Evolutionary conservation across 2,888 invertebrate species (phyloP).

Genomic region (Ceramica pisi): DNA sequence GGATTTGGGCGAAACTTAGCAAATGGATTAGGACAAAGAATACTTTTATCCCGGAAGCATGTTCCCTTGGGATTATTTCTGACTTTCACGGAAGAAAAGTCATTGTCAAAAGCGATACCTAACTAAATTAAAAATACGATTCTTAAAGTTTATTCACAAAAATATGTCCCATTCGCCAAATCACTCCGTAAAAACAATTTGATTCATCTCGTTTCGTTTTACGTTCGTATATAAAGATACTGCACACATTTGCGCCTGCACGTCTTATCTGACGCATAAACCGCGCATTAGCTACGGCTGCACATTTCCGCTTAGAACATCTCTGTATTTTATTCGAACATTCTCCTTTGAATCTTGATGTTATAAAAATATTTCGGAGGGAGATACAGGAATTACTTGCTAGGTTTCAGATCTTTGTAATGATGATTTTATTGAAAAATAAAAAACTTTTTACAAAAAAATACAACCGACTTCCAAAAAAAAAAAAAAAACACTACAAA

Average conservation of each 20-base stretch:
- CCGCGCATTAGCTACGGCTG: conserved; percentile 83
- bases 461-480: too few species aligned
- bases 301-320: conserved; percentile 81
- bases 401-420: conserved; percentile 23
- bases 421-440: conserved; percentile 32
- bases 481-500: too few species aligned
- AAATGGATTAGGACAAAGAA: too few species aligned
- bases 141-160: not conserved
- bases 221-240: conserved; percentile 74
- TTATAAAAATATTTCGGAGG: conserved; percentile 64
- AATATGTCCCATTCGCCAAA: not conserved
- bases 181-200: conserved; percentile 38
- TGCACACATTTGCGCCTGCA: conserved; percentile 81
- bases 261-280: conserved; percentile 85
- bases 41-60: too few species aligned
- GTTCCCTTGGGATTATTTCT: too few species aligned
- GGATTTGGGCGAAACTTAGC: too few species aligned
- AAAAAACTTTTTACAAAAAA: too few species aligned
- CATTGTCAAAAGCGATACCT: too few species aligned
- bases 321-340: conserved; percentile 79
- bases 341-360: conserved; percentile 76
- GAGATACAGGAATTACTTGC: conserved; percentile 56
- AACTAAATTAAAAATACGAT: too few species aligned
- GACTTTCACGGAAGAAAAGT: too few species aligned
- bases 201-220: conserved; percentile 56